Evolutionary conservation across 1,140 invertebrate species (phyloP), one percentile per base, ranked within the genome.

Genomic region (Drosophila mauritiana): DNA sequence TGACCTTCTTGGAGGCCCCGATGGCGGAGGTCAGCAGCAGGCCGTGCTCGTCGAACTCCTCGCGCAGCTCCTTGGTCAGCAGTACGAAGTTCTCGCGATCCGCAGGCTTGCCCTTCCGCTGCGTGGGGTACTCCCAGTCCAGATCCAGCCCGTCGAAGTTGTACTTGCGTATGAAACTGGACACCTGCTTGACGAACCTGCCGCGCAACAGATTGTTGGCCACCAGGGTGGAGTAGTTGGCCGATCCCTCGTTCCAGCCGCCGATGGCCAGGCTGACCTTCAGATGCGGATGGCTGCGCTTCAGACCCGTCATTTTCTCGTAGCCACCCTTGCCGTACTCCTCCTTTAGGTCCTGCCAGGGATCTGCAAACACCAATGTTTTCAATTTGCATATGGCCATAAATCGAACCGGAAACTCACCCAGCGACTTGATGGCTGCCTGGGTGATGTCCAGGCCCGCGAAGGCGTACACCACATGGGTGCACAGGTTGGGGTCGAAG

Each of bases 401-500:
- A 52, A 65, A 67, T 37, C 25, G 25, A 74, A 22, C 22, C 22
- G 7, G 15, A 42, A 31, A 69, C 78, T 70, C 92, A 95, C 94
- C 94, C 62, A 95, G 78, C 43, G 94, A 93, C 75, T 93, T 95
- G 39, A 97, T 96, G n/a, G 93, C 94, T 73, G 94, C 94, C 0
- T 94, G 93, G 1, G 91, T 92, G 2, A 93, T 93, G 77, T 97
- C 94, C 11, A 98, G 91, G 0, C 97, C 97, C 12, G 96, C 97
- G 91, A 98, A 98, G 4, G 97, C 95, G 80, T 98, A 98, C 17
- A 98, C 95, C 10, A 98, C 92, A 86, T 98, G 97, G 0, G 97
- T 98, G 89, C 97, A 98, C 12, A 98, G 93, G 7, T 93, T 94
- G 0, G 97, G 95, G 58, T 96, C 95, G 34, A 98, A 93, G 89